Evolutionary conservation across 2,888 invertebrate genomes (phyloP).

Genomic region (Microplitis manilae): DNA sequence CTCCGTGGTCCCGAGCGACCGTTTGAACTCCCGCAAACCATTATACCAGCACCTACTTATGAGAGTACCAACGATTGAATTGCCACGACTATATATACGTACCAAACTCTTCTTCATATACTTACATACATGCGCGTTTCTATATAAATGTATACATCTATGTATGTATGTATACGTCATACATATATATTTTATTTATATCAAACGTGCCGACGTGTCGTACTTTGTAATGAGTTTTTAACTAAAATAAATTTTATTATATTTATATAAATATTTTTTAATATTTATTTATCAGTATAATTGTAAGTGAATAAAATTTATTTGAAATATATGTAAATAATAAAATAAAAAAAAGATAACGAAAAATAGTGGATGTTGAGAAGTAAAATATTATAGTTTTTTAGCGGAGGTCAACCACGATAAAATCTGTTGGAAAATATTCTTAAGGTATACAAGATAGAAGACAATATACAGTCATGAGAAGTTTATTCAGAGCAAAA

Average conservation of each 20-base stretch:
- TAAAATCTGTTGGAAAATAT: neutral
- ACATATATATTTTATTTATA: constrained; percentile 15
- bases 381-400: neutral
- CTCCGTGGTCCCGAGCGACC: constrained; percentile 51
- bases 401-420: neutral
- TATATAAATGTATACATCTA: no score
- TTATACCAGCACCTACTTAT: constrained; percentile 48
- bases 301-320: no score
- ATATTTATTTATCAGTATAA: neutral
- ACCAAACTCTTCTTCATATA: constrained; percentile 5
- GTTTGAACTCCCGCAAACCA: constrained; percentile 58
- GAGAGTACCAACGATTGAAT: constrained; percentile 54
- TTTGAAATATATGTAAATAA: no score
- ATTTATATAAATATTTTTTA: neutral
- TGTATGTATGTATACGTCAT: neutral
- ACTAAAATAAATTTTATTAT: neutral
- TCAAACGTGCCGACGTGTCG: constrained; percentile 11
- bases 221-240: constrained; percentile 12
- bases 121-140: neutral
- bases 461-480: constrained; percentile 5
- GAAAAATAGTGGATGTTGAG: no score
- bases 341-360: no score
- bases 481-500: constrained; percentile 23
- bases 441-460: neutral
- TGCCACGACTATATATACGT: constrained; percentile 53